A percentile compares a stretch with the other conserved stretches of the same genome.
Conservation (phyloP, 2,797 vertebrate species). For the Rhyacichthys aspro region DNA sequence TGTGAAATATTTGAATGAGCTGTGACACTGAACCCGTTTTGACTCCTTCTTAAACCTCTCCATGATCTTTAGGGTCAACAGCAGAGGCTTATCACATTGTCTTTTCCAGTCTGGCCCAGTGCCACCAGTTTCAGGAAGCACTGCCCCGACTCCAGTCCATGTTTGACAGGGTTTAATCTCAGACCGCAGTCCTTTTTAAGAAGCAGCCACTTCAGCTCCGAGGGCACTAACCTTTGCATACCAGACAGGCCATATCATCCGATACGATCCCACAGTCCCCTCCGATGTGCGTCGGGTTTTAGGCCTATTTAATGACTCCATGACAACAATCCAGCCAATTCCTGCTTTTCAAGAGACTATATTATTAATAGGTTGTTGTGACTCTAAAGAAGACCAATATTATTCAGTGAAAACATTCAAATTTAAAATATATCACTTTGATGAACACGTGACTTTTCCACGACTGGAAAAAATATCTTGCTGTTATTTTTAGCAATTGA, state of each 20-base stretch:
- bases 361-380: too few species aligned
- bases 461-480: too few species aligned
- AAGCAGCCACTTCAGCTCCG: slow-evolving; percentile 16
- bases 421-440: too few species aligned
- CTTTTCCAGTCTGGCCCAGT: slow-evolving; percentile 22
- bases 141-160: slow-evolving; percentile 20
- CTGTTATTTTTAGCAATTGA: too few species aligned
- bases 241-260: slow-evolving; percentile 38
- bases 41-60: slow-evolving; percentile 2
- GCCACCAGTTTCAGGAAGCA: slow-evolving; percentile 29
- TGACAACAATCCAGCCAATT: slow-evolving; percentile 34
- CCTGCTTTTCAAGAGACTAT: too few species aligned
- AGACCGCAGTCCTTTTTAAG: slow-evolving; percentile 33
- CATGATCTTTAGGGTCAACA: slow-evolving; percentile 20
- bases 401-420: too few species aligned
- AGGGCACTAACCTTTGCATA: slow-evolving; percentile 46
- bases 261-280: slow-evolving; percentile 23
- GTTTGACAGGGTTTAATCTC: slow-evolving; percentile 21
- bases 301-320: slow-evolving; percentile 61
- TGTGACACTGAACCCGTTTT: not conserved
- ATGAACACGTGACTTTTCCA: too few species aligned
- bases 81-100: slow-evolving; percentile 24
- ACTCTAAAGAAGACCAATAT: too few species aligned
- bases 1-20: not conserved
- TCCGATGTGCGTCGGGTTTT: too few species aligned